Evolutionary conservation across 2,888 invertebrate genomes (phyloP), one percentile per base, ranked within the genome.

Genomic region (Asteroscopus sphinx): DNA sequence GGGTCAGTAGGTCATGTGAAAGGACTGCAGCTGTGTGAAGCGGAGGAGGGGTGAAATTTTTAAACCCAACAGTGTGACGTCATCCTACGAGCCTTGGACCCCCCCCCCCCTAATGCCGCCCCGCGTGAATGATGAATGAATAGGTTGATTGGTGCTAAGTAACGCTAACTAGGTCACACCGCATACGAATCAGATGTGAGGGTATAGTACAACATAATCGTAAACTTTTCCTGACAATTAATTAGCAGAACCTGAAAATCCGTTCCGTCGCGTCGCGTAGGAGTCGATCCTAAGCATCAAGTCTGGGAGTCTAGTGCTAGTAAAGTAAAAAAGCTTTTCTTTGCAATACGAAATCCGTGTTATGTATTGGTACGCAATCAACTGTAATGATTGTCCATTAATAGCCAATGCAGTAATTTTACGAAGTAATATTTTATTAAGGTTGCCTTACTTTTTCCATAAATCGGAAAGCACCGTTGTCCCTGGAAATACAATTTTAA

Each of bases 1-100:
- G 87, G 93, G 93, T 93, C 81, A 93, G 87, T 92, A 88, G 93
- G 93, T 93, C 93, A 91, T 82, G 77, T 81, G 84, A 85, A 90
- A 90, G 88, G 90, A 86, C 85, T 90, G 91, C 90, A 91, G 85
- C 82, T 82, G 85, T 67, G 55, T 26, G 80, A 80, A 82, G 79
- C 57, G 81, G 73, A 83, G 83, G 85, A 83, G 79, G 76, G 77
- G 81, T 66, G 55, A 77, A 70, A 87, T 87, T 92, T 93, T 92
- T 86, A 86, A 88, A 85, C 81, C 76, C 80, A 83, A 79, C 79
- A 81, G 26, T 55, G 85, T 92, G 92, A 93, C 93, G 93, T 93
- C 92, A 92, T 80, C 16, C 49, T 73, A 60, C 52, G 75, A 81
- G 79, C 87, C 88, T 86, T 86, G 84, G 77, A 77, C 79, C 79